Evolutionary conservation across 2,888 invertebrate species (phyloP).

Genomic region (Mimachlamys varia): DNA sequence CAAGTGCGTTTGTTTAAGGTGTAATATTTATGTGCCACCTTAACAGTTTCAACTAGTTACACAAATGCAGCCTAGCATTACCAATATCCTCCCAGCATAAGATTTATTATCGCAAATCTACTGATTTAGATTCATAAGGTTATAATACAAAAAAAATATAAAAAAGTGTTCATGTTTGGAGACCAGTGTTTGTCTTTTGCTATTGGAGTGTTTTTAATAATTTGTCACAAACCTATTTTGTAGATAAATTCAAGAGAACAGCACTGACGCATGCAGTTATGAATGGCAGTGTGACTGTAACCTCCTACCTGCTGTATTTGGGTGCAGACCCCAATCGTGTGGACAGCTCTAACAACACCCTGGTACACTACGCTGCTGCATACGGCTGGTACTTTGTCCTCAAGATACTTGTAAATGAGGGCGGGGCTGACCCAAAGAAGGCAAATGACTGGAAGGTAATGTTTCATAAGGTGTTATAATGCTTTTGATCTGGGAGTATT

Average conservation of each 20-base stretch:
- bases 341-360: slow-evolving; percentile 83
- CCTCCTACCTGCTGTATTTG: slow-evolving; percentile 81
- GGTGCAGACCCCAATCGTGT: slow-evolving; percentile 81
- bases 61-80: too few relatives aligned
- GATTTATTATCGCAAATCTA: too few relatives aligned
- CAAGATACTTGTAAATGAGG: slow-evolving; percentile 81
- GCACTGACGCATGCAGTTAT: slow-evolving; percentile 83
- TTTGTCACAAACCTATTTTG: slow-evolving; percentile 37
- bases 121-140: too few relatives aligned
- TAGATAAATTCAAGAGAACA: slow-evolving; percentile 82
- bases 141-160: too few relatives aligned
- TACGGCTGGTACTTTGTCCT: slow-evolving; percentile 84
- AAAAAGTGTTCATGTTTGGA: too few relatives aligned
- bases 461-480: not conserved
- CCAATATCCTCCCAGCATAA: too few relatives aligned
- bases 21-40: too few relatives aligned
- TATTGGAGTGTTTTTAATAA: too few relatives aligned
- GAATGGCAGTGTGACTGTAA: slow-evolving; percentile 83
- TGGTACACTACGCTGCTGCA: slow-evolving; percentile 83
- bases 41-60: too few relatives aligned
- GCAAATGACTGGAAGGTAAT: slow-evolving; percentile 82
- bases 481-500: too few relatives aligned
- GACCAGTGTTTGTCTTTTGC: too few relatives aligned
- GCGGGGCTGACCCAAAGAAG: slow-evolving; percentile 79
- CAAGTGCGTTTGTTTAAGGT: too few relatives aligned